phyloP scores from a whole-genome alignment of 2,797 vertebrate genomes.

The Premnoplex brunnescens region DNA sequence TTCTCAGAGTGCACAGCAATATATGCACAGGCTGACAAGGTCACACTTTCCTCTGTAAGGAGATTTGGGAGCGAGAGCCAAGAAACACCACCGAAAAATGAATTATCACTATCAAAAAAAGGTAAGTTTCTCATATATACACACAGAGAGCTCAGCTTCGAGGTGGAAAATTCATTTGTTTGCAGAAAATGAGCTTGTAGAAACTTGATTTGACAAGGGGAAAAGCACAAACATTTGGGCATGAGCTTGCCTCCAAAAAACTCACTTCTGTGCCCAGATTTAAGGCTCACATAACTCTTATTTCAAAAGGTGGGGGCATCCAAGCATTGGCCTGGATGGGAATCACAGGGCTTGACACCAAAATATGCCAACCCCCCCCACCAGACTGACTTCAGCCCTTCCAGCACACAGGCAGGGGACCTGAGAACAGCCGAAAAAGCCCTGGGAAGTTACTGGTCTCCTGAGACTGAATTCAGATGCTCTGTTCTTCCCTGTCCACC shows the following conservation, averaged over 20 bases:
- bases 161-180: not conserved
- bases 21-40: not conserved
- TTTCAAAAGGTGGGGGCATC: not conserved
- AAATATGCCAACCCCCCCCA: rapidly evolving
- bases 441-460: not conserved
- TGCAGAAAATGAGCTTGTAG: not conserved
- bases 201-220: not conserved
- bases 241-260: not conserved
- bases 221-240: not conserved
- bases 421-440: not conserved
- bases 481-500: not conserved
- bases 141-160: not conserved
- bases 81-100: not conserved
- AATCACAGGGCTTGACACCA: not conserved
- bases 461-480: not conserved
- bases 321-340: not conserved
- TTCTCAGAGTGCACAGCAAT: not conserved
- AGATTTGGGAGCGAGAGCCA: not conserved
- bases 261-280: not conserved
- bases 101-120: not conserved
- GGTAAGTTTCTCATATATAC: rapidly evolving
- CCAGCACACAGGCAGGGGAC: not conserved
- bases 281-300: not conserved
- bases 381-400: not conserved
- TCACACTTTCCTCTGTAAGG: not conserved